Conservation (phyloP, 2,113 vertebrate species). For the Ceyx cyanopectus region DNA sequence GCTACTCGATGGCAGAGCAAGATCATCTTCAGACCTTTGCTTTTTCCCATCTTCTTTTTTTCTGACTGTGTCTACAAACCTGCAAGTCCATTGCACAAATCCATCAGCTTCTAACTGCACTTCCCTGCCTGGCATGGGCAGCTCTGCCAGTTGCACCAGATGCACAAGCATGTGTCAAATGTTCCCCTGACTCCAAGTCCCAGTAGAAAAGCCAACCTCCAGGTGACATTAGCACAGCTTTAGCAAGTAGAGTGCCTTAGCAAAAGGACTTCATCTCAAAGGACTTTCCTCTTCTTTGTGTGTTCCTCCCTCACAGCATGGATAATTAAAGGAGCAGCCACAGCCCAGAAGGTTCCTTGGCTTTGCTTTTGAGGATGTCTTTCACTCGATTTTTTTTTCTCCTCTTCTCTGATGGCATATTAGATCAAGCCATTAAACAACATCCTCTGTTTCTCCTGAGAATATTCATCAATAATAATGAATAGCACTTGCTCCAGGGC, state of each 20-base stretch:
- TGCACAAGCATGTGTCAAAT: neutral
- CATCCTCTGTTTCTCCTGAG: constrained; percentile 57
- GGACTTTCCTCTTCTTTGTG: constrained; percentile 30
- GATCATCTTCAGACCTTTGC: neutral
- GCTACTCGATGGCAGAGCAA: neutral
- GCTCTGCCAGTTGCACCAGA: neutral
- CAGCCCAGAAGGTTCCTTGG: constrained; percentile 29
- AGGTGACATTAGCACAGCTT: constrained; percentile 24
- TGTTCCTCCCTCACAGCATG: neutral
- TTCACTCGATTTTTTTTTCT: constrained; percentile 1
- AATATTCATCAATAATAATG: constrained; percentile 64
- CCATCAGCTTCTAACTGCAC: neutral
- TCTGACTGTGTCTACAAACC: neutral
- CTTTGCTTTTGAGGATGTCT: constrained; percentile 16
- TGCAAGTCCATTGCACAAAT: neutral
- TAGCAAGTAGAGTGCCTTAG: neutral
- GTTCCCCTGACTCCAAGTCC: neutral
- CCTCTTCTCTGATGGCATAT: constrained; percentile 30
- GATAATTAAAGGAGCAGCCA: constrained; percentile 60
- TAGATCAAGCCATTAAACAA: constrained; percentile 65
- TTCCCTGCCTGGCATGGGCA: neutral
- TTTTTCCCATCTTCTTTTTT: neutral
- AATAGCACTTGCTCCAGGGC: constrained; percentile 22
- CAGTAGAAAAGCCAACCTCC: neutral
- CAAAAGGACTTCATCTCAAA: constrained; percentile 39